phyloP scores from a whole-genome alignment of 2,113 vertebrate genomes.

The Zingel zingel region DNA sequence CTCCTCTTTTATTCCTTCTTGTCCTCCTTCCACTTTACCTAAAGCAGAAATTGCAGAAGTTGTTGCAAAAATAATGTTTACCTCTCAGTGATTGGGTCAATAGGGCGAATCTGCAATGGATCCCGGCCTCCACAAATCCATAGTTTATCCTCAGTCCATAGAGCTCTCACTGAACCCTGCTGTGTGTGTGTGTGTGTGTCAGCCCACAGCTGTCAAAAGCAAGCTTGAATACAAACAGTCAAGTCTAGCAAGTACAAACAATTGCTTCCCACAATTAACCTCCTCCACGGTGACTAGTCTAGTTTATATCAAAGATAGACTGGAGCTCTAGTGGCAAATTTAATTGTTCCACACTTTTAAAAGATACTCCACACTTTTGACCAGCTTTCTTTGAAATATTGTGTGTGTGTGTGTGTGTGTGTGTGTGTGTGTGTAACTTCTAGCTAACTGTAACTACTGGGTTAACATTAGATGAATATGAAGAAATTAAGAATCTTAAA shows the following conservation, averaged over 20 bases:
- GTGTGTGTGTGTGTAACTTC: neutral
- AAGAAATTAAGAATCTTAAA: neutral
- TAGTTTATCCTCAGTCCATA: conserved; percentile 37
- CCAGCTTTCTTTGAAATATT: neutral
- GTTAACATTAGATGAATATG: no score
- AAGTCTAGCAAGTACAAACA: conserved; percentile 40
- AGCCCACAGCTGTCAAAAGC: conserved; percentile 31
- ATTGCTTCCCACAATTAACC: conserved; percentile 29
- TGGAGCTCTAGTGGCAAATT: neutral
- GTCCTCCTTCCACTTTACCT: conserved; percentile 4
- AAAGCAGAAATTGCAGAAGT: conserved; percentile 14
- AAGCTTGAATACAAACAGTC: conserved; percentile 37
- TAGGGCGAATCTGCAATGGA: conserved; percentile 34
- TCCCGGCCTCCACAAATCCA: conserved; percentile 46
- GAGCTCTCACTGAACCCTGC: conserved; percentile 9
- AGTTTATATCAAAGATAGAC: conserved; percentile 38
- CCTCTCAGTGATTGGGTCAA: conserved; percentile 30
- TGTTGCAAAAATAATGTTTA: conserved; percentile 16
- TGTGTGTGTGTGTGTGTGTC: conserved; percentile 21
- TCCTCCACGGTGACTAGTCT: conserved; percentile 11
- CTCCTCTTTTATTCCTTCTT: neutral
- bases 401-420: neutral
- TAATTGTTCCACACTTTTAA: neutral
- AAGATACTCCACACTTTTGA: neutral
- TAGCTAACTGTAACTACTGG: no score